Evolutionary conservation across 2,113 vertebrate genomes (phyloP).

Genomic region (Caracal caracal): DNA sequence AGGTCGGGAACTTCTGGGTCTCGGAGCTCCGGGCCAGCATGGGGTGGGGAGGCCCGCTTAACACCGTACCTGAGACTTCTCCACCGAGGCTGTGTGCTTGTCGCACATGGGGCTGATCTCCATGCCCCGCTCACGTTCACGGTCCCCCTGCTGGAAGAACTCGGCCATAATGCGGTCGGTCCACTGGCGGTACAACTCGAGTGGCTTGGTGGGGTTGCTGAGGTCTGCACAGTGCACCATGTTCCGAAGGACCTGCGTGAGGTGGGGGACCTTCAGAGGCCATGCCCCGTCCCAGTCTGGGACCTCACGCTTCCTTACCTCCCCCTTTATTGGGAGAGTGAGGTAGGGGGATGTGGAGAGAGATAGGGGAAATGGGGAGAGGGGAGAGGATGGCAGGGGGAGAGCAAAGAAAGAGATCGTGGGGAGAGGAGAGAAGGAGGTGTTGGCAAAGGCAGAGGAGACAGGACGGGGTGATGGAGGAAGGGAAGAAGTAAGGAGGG

Average conservation of each 20-base stretch:
- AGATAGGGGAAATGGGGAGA: not conserved
- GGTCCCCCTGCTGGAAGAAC: slow-evolving; percentile 95
- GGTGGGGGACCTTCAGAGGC: slow-evolving; percentile 1
- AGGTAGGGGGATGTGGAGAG: not conserved
- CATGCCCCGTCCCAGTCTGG: not conserved
- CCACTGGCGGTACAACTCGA: slow-evolving; percentile 95
- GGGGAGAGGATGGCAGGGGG: not conserved
- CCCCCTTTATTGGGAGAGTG: not conserved
- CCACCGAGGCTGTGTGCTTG: slow-evolving; percentile 95
- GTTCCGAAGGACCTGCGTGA: slow-evolving; percentile 91
- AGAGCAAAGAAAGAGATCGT: not conserved
- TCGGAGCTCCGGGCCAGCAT: not conserved
- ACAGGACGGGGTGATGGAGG: not conserved
- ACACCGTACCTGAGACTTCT: slow-evolving; percentile 92
- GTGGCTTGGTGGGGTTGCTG: slow-evolving; percentile 95
- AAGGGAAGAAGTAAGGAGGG: not conserved
- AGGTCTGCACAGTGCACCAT: slow-evolving; percentile 97
- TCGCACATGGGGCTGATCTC: slow-evolving; percentile 97
- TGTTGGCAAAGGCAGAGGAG: not conserved
- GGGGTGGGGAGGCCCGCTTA: too few relatives aligned
- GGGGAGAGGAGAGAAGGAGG: too few relatives aligned
- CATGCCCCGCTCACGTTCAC: slow-evolving; percentile 93
- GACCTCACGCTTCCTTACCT: not conserved
- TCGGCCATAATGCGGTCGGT: slow-evolving; percentile 96
- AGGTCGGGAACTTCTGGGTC: not conserved